Evolutionary conservation across 2,888 invertebrate species (phyloP).

Genomic region (Tromatobia lineatoria): DNA sequence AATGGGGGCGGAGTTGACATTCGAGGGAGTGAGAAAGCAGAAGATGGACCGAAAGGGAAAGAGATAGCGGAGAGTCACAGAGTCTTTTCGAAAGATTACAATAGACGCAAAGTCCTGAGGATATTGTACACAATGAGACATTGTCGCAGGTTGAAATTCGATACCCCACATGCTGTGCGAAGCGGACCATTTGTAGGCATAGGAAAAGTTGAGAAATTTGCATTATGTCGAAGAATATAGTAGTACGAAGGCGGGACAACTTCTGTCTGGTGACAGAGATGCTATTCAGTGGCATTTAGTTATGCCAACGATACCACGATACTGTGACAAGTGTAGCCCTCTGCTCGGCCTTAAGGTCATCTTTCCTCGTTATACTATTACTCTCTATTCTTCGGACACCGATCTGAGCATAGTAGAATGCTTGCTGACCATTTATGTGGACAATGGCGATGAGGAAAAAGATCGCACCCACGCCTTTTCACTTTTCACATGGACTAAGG

Average conservation of each 20-base stretch:
- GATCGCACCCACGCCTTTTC: slow-evolving; percentile 35
- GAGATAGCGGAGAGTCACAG: slow-evolving; percentile 37
- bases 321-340: neutral
- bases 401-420: slow-evolving; percentile 10
- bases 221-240: slow-evolving; percentile 47
- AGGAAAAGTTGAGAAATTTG: slow-evolving; percentile 51
- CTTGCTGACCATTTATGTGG: slow-evolving; percentile 14
- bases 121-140: slow-evolving; percentile 72
- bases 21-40: neutral
- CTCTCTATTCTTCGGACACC: slow-evolving; percentile 28
- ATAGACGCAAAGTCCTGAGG: slow-evolving; percentile 71
- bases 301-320: slow-evolving; percentile 77
- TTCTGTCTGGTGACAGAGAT: slow-evolving; percentile 65
- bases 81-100: slow-evolving; percentile 61
- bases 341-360: slow-evolving; percentile 31
- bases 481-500: neutral
- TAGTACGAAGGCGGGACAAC: slow-evolving; percentile 24
- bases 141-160: slow-evolving; percentile 72
- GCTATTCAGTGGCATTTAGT: slow-evolving; percentile 76
- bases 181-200: neutral
- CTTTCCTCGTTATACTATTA: slow-evolving; percentile 57
- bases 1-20: slow-evolving; percentile 79
- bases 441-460: slow-evolving; percentile 45
- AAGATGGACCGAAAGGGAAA: neutral
- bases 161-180: slow-evolving; percentile 65